Percentiles rank a stretch among this genome's conserved stretches.
phyloP scores from a whole-genome alignment of 2,797 vertebrate species.

The Propithecus deckenii region DNA sequence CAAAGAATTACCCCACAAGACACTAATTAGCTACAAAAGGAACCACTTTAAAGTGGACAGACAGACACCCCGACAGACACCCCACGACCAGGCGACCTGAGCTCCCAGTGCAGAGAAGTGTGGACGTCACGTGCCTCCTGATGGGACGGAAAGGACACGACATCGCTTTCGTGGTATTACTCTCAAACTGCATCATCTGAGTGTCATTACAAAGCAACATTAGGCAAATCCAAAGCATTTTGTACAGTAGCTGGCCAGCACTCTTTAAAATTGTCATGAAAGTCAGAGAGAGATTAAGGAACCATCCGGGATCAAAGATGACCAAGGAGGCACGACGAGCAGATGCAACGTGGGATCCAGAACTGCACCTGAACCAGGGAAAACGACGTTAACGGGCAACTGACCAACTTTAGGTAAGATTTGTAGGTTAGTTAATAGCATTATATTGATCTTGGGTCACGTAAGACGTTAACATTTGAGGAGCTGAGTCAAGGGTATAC shows the following conservation, averaged over 20 bases:
- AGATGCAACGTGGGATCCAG: neutral
- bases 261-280: neutral
- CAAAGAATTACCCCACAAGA: neutral
- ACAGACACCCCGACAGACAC: neutral
- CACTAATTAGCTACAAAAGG: neutral
- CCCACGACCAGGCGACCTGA: neutral
- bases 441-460: neutral
- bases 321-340: neutral
- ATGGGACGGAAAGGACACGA: too few relatives aligned
- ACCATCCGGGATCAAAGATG: neutral
- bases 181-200: neutral
- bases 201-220: neutral
- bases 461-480: neutral
- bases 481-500: neutral
- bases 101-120: neutral
- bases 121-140: accelerated
- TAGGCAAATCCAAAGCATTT: neutral
- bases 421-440: neutral
- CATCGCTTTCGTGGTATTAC: neutral
- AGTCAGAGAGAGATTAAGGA: neutral
- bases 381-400: neutral
- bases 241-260: neutral
- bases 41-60: neutral
- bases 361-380: neutral
- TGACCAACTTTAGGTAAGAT: neutral